Conservation (phyloP, 2,113 vertebrate genomes). For the Forbesichthys papilliferus region DNA sequence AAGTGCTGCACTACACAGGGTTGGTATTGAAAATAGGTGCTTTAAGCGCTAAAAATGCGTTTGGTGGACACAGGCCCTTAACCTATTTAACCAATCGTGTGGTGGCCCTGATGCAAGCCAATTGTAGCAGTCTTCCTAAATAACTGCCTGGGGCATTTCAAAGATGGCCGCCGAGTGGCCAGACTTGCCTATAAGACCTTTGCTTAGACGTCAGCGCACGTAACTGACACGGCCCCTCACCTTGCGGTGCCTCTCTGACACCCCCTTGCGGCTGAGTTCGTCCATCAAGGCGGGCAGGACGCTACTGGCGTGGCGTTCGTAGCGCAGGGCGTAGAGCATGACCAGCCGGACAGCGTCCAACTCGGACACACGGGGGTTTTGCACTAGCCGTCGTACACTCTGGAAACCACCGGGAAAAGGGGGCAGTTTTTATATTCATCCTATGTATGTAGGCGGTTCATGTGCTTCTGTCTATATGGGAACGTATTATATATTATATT, state of each 20-base stretch:
- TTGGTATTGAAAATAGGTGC: too few species aligned
- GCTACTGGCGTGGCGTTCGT: slow-evolving; percentile 90
- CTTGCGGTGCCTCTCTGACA: slow-evolving; percentile 84
- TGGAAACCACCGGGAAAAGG: slow-evolving; percentile 43
- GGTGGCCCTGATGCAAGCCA: neutral
- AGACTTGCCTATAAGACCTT: too few species aligned
- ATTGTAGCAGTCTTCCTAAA: neutral
- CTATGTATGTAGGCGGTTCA: too few species aligned
- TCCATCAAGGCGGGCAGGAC: slow-evolving; percentile 81
- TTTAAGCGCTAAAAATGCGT: too few species aligned
- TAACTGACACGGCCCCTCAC: slow-evolving; percentile 53
- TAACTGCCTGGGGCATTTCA: too few species aligned
- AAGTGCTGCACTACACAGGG: too few species aligned
- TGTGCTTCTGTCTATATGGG: too few species aligned
- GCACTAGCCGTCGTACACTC: slow-evolving; percentile 87
- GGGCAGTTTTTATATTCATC: too few species aligned
- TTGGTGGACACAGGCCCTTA: too few species aligned
- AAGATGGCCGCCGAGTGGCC: too few species aligned
- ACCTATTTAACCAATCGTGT: neutral
- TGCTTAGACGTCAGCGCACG: too few species aligned
- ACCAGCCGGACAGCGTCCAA: slow-evolving; percentile 87
- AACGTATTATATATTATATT: too few species aligned
- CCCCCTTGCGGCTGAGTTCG: slow-evolving; percentile 82
- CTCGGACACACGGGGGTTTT: slow-evolving; percentile 84
- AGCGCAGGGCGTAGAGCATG: slow-evolving; percentile 92